These are phyloP conservation scores for Cyprinodon variegatus DNA, from an alignment of 2,113 vertebrate genomes.

Conservation along the genomic window DNA sequence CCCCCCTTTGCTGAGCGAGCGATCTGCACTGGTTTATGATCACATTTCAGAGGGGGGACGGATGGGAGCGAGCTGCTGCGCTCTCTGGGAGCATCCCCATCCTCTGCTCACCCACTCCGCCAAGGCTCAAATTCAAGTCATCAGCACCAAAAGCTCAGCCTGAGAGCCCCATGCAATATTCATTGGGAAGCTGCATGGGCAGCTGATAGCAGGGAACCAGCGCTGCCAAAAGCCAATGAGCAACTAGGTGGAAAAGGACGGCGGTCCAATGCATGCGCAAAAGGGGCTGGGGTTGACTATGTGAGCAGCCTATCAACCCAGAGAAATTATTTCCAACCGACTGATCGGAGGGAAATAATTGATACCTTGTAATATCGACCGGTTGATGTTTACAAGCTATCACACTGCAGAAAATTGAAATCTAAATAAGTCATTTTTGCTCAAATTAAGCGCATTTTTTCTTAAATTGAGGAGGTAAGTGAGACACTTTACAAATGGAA, in stretches of 20 bases:
- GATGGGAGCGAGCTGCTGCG: slow-evolving; percentile 53
- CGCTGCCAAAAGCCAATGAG: slow-evolving; percentile 73
- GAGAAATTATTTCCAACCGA: slow-evolving; percentile 64
- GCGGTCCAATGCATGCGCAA: slow-evolving; percentile 72
- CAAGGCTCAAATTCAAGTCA: slow-evolving; percentile 58
- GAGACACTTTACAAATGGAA: too few relatives aligned
- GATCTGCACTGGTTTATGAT: slow-evolving; percentile 46
- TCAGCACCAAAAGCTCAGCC: slow-evolving; percentile 44
- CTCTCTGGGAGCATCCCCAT: slow-evolving; percentile 60
- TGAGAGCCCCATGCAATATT: slow-evolving; percentile 66
- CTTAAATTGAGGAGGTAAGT: too few relatives aligned
- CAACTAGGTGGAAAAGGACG: slow-evolving; percentile 44
- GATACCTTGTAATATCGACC: too few relatives aligned
- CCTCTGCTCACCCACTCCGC: slow-evolving; percentile 43
- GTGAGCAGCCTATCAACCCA: slow-evolving; percentile 70
- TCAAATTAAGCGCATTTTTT: too few relatives aligned
- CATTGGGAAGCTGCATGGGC: slow-evolving; percentile 70
- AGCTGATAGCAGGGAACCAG: slow-evolving; percentile 65
- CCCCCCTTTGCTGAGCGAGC: slow-evolving; percentile 6
- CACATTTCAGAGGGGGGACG: slow-evolving; percentile 44
- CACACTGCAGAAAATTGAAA: too few relatives aligned
- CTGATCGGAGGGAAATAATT: slow-evolving; percentile 42
- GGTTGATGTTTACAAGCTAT: too few relatives aligned
- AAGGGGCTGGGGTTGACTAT: slow-evolving; percentile 55
- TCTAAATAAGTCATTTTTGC: too few relatives aligned